Conservation (phyloP, 2,797 vertebrate species). For the Echiichthys vipera region DNA sequence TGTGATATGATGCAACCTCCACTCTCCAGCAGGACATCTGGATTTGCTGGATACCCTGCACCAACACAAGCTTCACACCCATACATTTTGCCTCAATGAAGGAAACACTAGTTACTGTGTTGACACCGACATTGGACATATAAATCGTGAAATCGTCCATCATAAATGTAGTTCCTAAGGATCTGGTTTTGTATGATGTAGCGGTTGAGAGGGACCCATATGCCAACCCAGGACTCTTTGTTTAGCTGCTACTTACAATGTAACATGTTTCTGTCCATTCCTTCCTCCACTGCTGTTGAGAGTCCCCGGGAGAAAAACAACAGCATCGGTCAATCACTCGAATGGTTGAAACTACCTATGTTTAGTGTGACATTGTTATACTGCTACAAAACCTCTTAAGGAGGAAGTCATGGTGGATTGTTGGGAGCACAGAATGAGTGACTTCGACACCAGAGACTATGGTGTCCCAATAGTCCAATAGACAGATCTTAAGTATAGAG, state of each 20-base stretch:
- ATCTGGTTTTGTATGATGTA: neutral
- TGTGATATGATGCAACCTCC: neutral
- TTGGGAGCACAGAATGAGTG: neutral
- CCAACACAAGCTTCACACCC: neutral
- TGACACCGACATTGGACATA: neutral
- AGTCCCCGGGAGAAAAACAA: neutral
- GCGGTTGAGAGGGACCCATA: no score
- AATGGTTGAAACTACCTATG: neutral
- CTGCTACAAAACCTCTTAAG: neutral
- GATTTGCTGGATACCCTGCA: neutral
- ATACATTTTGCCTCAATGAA: no score
- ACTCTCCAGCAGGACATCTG: neutral
- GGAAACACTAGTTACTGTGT: neutral
- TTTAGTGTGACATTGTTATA: neutral
- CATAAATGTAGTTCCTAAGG: neutral
- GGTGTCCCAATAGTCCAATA: neutral
- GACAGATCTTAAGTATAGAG: neutral
- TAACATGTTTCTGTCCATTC: neutral
- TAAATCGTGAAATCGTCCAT: neutral
- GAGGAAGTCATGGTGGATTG: no score
- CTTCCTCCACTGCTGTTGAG: neutral
- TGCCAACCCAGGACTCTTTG: no score
- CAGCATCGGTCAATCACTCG: neutral
- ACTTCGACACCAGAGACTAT: neutral
- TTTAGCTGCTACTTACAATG: no score